Base-by-base conservation (phyloP, 2,888 invertebrate species). In the Altica lythri region DNA sequence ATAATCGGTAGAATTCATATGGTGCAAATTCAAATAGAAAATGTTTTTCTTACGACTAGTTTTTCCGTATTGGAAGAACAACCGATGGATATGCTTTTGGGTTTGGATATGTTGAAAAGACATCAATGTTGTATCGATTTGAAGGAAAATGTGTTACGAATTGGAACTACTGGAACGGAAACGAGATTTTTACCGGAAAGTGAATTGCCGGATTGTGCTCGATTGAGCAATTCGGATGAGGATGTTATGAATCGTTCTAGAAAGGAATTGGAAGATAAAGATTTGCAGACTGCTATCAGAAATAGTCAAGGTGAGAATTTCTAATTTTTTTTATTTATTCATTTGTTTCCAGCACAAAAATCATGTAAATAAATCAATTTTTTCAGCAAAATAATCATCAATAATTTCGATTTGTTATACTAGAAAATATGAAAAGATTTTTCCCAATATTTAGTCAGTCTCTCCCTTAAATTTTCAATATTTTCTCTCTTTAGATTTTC, bases 41-140 rank as follows among this genome's bases (percentile, higher is more conserved):
- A 86, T 62, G 93, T 92, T 72, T 95, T 92, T 75, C 82, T 99
- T 32, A 93, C 95, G 1, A 95, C 96, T 2, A 96, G 96, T 30
- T 98, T 99, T 77, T 95, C 95, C 19, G 95, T 99, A 29, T 81
- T 99, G 38, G 93, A 95, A 72, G 91, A 97, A 67, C 97, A 98
- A 75, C 92, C 95, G 1, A 96, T 98, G 95, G 98, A 99, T 71
- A 95, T 99, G 94, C 79, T 99, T 52, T 81, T 99, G 9, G 99
- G 99, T 0, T 80, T 99, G 48, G 98, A 99, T 72, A 97, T 98
- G 95, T 81, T 99, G 0, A 95, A 92, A 78, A 80, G 97, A 67
- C 97, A 98, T 81, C 43, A 51, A 27, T 97, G 96, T 76, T 88
- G 88, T 65, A 95, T 97, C 66, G 96, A 98, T 76, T 79, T 99